These are phyloP conservation scores for Agonopterix arenella DNA, from an alignment of 2,888 invertebrate species.

Conservation along the genomic window DNA sequence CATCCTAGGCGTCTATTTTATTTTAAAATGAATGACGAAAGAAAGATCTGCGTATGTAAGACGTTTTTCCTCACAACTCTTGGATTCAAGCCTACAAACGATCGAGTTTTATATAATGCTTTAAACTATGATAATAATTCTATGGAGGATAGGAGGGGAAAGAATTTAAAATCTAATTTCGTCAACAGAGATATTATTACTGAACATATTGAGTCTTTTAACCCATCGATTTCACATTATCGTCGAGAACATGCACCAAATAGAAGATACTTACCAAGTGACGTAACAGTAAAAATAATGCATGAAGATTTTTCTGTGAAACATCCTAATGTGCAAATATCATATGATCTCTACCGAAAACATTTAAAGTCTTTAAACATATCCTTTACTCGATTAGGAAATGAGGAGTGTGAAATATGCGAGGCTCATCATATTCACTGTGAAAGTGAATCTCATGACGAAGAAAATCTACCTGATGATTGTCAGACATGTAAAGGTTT, in stretches of 20 bases:
- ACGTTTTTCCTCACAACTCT: slow-evolving; percentile 13
- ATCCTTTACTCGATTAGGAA: slow-evolving; percentile 16
- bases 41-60: slow-evolving; percentile 10
- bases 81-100: slow-evolving; percentile 12
- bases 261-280: slow-evolving; percentile 15
- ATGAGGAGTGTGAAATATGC: slow-evolving; percentile 20
- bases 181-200: slow-evolving; percentile 14
- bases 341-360: slow-evolving; percentile 13
- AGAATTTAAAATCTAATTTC: slow-evolving; percentile 13
- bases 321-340: slow-evolving; percentile 6
- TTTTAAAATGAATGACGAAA: slow-evolving; percentile 11
- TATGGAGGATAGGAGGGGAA: slow-evolving; percentile 6
- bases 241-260: slow-evolving; percentile 19
- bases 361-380: slow-evolving; percentile 17
- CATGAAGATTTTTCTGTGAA: slow-evolving; percentile 13
- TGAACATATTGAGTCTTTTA: slow-evolving; percentile 17
- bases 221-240: slow-evolving; percentile 18
- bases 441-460: slow-evolving; percentile 8
- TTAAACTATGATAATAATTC: not conserved
- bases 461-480: not conserved
- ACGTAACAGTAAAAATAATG: slow-evolving; percentile 14
- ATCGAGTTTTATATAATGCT: slow-evolving; percentile 10
- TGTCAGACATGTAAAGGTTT: not conserved
- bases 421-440: slow-evolving; percentile 12
- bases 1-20: slow-evolving; percentile 12